A percentile compares a stretch with the other conserved stretches of the same genome.
Conservation (phyloP, 1,140 invertebrate genomes). For the Diachasmimorpha longicaudata region DNA sequence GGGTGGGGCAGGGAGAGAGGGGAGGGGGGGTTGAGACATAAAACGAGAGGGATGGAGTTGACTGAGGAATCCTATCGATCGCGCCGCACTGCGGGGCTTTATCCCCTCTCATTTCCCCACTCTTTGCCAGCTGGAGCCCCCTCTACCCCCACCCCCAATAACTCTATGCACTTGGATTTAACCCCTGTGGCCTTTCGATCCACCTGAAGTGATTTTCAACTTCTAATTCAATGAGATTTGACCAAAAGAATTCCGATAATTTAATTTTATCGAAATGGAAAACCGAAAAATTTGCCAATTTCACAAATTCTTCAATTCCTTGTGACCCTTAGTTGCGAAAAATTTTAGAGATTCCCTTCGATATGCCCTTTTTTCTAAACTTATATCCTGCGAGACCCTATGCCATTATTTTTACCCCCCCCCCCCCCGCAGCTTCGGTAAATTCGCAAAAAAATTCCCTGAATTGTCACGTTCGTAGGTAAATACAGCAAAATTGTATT, state of each 20-base stretch:
- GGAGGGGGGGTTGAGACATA: slow-evolving; percentile 11
- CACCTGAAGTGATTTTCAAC: slow-evolving; percentile 7
- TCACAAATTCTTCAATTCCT: background rate
- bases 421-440: background rate
- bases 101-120: slow-evolving; percentile 36
- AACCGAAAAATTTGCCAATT: background rate
- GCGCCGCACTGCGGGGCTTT: slow-evolving; percentile 64
- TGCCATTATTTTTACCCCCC: background rate
- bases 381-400: too few species aligned
- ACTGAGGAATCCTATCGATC: slow-evolving; percentile 58
- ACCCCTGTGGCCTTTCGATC: slow-evolving; percentile 17
- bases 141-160: background rate
- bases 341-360: too few species aligned
- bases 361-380: too few species aligned
- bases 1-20: background rate
- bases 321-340: too few species aligned
- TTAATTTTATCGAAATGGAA: too few species aligned
- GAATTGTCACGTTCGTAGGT: background rate
- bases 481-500: background rate
- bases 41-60: background rate
- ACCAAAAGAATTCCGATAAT: too few species aligned
- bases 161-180: background rate
- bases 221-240: background rate
- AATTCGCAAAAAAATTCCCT: too few species aligned
- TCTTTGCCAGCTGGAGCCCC: background rate